Conservation (phyloP, 2,888 invertebrate species). For the Balanococcus diminutus region DNA sequence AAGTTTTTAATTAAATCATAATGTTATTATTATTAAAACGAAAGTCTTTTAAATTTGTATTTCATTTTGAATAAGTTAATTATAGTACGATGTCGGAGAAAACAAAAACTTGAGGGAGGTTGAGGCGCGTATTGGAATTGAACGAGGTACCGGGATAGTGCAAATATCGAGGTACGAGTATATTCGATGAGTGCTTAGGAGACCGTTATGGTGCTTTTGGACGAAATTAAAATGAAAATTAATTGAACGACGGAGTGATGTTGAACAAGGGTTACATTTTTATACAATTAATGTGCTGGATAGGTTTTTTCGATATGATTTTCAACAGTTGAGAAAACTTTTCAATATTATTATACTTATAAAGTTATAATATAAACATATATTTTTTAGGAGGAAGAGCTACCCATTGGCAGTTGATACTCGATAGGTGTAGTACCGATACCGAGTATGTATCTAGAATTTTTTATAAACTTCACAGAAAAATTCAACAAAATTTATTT, state of each 20-base stretch:
- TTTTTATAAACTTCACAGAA: too few relatives aligned
- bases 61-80: conserved; percentile 44
- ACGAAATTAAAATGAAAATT: background rate
- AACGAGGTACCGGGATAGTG: background rate
- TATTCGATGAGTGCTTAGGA: background rate
- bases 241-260: background rate
- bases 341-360: too few relatives aligned
- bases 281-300: background rate
- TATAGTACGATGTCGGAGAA: background rate
- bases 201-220: background rate
- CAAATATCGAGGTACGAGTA: background rate
- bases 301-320: background rate
- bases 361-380: too few relatives aligned
- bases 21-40: conserved; percentile 45
- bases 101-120: background rate
- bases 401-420: too few relatives aligned
- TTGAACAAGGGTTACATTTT: background rate
- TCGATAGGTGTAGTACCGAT: too few relatives aligned
- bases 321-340: background rate
- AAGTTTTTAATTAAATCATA: conserved; percentile 47
- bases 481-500: too few relatives aligned
- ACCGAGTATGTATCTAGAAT: too few relatives aligned
- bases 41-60: conserved; percentile 29
- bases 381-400: too few relatives aligned
- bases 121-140: background rate